Evolutionary conservation across 2,113 vertebrate genomes (phyloP).

Genomic region (Ceyx melanurus): DNA sequence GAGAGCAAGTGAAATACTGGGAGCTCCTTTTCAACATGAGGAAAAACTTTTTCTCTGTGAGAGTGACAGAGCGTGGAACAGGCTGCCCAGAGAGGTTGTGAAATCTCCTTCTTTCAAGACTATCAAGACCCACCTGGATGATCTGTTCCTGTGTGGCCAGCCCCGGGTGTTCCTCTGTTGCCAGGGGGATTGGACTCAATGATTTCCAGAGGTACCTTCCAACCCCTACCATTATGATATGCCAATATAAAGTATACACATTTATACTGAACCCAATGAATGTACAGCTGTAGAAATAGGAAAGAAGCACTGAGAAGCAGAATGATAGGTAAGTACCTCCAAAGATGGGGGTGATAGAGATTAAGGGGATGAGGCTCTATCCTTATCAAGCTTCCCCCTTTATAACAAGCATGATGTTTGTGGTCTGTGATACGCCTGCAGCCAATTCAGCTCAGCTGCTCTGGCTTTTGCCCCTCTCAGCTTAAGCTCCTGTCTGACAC

Average conservation of each 20-base stretch:
- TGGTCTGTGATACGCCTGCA: background rate
- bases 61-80: no score
- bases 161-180: no score
- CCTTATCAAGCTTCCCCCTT: background rate
- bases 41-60: no score
- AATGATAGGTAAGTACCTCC: background rate
- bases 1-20: no score
- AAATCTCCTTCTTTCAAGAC: no score
- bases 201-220: no score
- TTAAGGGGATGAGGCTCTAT: background rate
- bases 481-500: background rate
- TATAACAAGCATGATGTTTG: no score
- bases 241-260: background rate
- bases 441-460: background rate
- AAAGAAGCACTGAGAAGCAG: background rate
- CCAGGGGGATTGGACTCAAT: no score
- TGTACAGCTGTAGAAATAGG: background rate
- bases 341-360: background rate
- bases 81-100: no score
- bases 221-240: background rate
- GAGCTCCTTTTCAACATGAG: no score
- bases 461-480: background rate
- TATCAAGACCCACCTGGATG: no score
- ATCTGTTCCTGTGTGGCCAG: no score
- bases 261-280: background rate